Percentiles rank a stretch among this genome's conserved stretches.
Conservation (phyloP, 1,140 invertebrate species). For the Catajapyx aquilonaris region DNA sequence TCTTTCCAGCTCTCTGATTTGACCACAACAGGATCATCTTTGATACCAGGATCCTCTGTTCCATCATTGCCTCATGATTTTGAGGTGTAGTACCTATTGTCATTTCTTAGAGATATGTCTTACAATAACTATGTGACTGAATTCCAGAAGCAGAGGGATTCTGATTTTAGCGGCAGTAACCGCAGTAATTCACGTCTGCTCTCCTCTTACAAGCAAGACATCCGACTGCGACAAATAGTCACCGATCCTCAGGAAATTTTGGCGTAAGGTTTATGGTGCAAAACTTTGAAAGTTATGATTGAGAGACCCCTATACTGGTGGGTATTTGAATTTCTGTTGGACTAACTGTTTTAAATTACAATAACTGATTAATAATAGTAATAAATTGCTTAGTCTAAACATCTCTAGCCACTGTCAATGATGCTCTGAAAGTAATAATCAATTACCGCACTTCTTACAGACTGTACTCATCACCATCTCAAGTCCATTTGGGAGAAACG, state of each 20-base stretch:
- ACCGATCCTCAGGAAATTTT: conserved; percentile 27
- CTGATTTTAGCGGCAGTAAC: conserved; percentile 17
- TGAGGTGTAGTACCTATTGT: conserved; percentile 18
- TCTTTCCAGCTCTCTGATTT: too few relatives aligned
- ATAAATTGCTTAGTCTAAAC: not conserved
- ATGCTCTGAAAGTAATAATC: not conserved
- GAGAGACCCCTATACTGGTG: not conserved
- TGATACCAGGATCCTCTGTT: not conserved
- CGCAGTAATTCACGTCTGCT: conserved; percentile 11
- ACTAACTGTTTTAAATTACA: not conserved
- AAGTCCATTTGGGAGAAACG: conserved; percentile 29
- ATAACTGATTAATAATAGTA: conserved; percentile 4
- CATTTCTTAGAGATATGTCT: conserved; percentile 19
- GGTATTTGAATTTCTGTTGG: not conserved
- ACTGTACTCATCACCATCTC: conserved; percentile 31
- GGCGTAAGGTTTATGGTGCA: conserved; percentile 21
- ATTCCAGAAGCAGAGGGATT: conserved; percentile 2
- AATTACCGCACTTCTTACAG: conserved; percentile 15
- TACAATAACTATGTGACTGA: conserved; percentile 5
- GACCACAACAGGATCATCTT: too few relatives aligned
- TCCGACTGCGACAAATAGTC: conserved; percentile 21
- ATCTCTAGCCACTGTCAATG: too few relatives aligned
- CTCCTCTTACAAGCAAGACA: conserved; percentile 8
- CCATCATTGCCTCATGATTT: conserved; percentile 11
- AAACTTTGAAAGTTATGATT: not conserved